Evolutionary conservation across 2,888 invertebrate species (phyloP), one percentile per base, ranked within the genome.

Genomic region (Drosophila mayaguana): DNA sequence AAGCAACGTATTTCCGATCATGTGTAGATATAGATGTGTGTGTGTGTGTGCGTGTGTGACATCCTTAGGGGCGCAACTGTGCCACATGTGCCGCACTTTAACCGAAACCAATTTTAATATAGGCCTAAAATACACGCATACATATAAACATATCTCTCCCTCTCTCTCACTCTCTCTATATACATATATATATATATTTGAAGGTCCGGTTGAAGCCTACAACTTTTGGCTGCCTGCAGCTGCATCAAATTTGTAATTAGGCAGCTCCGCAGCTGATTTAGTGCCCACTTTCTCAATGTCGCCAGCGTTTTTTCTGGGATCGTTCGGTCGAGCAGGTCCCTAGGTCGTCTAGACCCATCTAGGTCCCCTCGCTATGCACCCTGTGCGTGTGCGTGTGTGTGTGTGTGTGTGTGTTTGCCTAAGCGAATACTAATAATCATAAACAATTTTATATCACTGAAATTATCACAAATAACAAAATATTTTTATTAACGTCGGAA

Each of bases 201-300:
- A 79, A 79, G 78, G 78, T 79, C 81, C 73, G 78, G 11, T 61
- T 79, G 72, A 71, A 75, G 85, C 75, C 80, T 65, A 2, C n/a
- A 48, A 42, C 80, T 63, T 59, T 66, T 50, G 66, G 48, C 67
- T 85, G 81, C 61, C 59, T 76, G 88, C 86, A 84, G 80, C 88
- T 84, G 83, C 89, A 83, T 71, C 67, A 78, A 71, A 80, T 83
- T 72, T 63, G 86, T 76, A 86, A 86, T 83, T 80, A 68, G 76
- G 63, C 60, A 68, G 36, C 73, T 73, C 68, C 63, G 48, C 61
- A 55, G 75, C 75, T 79, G 80, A 78, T 75, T 81, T 81, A 75
- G 72, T 78, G 80, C 61, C 69, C 71, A 67, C 78, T 81, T 81
- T 81, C 81, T 64, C 75, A 84, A 78, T 81, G 84, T 75, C 81